These are phyloP conservation scores for Holcopasites calliopsidis DNA, from an alignment of 1,140 invertebrate species.

Conservation along the genomic window DNA sequence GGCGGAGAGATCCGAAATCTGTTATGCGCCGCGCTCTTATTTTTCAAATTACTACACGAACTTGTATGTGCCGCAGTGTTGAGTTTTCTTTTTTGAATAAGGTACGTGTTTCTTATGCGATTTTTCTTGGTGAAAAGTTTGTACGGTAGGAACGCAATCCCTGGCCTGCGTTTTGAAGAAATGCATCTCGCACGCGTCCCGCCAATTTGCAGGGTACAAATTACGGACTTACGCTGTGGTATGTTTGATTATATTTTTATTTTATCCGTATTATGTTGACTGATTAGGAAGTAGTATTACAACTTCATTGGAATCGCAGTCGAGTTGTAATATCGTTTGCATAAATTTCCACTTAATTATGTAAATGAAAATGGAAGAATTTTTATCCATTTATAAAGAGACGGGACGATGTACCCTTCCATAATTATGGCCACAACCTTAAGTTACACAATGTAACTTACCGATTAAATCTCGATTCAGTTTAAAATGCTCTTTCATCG, in stretches of 20 bases:
- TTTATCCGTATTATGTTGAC: not conserved
- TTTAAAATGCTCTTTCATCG: not conserved
- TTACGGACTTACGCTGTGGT: not conserved
- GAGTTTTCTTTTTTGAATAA: not conserved
- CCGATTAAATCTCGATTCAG: not conserved
- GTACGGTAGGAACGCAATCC: no score
- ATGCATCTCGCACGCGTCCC: not conserved
- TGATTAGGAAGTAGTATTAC: no score
- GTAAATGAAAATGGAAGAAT: no score
- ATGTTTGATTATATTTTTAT: not conserved
- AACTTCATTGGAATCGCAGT: no score
- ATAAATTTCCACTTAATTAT: no score
- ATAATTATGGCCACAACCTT: no score
- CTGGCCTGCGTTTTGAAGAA: not conserved
- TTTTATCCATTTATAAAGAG: not conserved
- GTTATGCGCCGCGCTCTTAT: not conserved
- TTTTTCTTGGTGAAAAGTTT: not conserved
- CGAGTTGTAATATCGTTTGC: no score
- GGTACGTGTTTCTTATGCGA: not conserved
- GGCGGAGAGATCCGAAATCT: constrained; percentile 1
- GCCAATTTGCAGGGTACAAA: not conserved
- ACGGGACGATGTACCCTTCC: not conserved
- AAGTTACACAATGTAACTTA: not conserved
- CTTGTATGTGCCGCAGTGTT: not conserved
- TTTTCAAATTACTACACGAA: not conserved